Evolutionary conservation across 2,888 invertebrate genomes (phyloP), one percentile per base, ranked within the genome.

Genomic region (Alsophila aescularia): DNA sequence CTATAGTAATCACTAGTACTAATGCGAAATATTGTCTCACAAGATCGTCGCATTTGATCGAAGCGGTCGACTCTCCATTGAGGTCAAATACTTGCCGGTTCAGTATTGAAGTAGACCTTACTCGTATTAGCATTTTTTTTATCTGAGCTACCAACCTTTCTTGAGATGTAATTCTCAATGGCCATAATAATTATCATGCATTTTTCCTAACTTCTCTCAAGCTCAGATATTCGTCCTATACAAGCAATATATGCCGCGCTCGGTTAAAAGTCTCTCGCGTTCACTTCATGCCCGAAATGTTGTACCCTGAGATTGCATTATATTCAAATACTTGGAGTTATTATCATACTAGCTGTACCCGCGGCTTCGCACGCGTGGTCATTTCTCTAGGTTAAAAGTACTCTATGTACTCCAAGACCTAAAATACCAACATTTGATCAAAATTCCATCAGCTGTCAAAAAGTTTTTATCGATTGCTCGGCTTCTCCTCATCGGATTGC

Each of bases 241-340:
- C 12, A 40, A 54, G 58, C 52, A 53, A 52, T 48, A 53, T 56
- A 63, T 62, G 59, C 69, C 62, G 72, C 75, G 74, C 72, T 74
- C 74, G 67, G 62, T 62, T 62, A 52, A 42, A 49, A 44, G 24
- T 24, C 40, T 52, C 41, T 52, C 56, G 64, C 76, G 70, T 73
- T 73, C 77, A 72, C 66, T 57, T 62, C 58, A 58, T 73, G 81
- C 77, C 81, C 79, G 53, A 74, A 67, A 74, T 66, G 62, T 57
- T 58, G 5, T 15, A 47, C 27, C 36, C 63, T 74, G 70, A 72
- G 74, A 70, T 77, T 72, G 69, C 69, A 65, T 56, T 61, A 59
- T 57, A 45, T 43, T 56, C 31, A 31, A 50, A 34, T 32, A 34
- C 32, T n/a, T 9, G 8, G n/a, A n/a, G n/a, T n/a, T n/a, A n/a